These are phyloP conservation scores for Thecophora atra DNA, from an alignment of 2,888 invertebrate species.

Conservation along the genomic window DNA sequence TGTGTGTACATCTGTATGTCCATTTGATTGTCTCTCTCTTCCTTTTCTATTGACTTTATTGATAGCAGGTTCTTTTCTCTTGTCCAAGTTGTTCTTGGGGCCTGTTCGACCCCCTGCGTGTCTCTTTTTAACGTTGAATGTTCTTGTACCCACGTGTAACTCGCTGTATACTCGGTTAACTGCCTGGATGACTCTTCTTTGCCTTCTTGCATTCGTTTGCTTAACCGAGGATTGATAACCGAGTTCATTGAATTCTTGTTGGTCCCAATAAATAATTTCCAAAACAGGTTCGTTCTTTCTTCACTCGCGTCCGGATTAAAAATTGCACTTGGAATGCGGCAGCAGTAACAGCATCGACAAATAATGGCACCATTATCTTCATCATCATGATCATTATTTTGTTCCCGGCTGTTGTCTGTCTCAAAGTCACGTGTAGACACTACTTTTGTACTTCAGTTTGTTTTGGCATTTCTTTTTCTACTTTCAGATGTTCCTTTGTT, in stretches of 20 bases:
- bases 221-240: too few species aligned
- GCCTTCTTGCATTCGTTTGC: slow-evolving; percentile 6
- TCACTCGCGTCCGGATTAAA: slow-evolving; percentile 25
- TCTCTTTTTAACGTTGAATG: too few species aligned
- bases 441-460: neutral
- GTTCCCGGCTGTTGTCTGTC: neutral
- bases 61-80: neutral
- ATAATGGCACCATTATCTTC: slow-evolving; percentile 16
- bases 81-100: neutral
- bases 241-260: slow-evolving; percentile 36
- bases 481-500: neutral
- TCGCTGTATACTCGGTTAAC: too few species aligned
- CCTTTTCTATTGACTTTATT: neutral
- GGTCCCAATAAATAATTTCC: slow-evolving; percentile 27
- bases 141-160: too few species aligned
- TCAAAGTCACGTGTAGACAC: neutral
- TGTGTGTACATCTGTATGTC: slow-evolving; percentile 1
- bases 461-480: too few species aligned
- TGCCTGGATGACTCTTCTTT: too few species aligned
- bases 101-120: neutral
- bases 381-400: neutral
- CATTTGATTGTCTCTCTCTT: neutral
- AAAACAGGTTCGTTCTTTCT: slow-evolving; percentile 34
- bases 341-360: slow-evolving; percentile 6
- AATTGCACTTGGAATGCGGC: slow-evolving; percentile 31